Evolutionary conservation across 2,113 vertebrate genomes (phyloP).

Genomic region (Cathartes aura): DNA sequence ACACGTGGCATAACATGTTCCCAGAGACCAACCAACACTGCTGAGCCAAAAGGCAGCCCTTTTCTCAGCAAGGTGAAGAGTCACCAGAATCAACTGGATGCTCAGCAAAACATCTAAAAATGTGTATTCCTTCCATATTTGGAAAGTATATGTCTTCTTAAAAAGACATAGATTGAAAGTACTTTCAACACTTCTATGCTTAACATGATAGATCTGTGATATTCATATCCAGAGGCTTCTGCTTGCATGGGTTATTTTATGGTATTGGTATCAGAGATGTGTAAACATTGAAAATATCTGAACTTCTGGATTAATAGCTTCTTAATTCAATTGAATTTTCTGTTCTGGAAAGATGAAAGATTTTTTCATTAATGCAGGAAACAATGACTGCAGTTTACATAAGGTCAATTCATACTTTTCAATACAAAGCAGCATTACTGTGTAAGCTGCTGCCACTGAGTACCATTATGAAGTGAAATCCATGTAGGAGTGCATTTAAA

Average conservation of each 20-base stretch:
- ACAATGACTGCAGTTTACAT: conserved; percentile 43
- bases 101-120: background rate
- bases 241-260: background rate
- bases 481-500: conserved; percentile 13
- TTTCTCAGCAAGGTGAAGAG: background rate
- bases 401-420: conserved; percentile 59
- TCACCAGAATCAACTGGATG: background rate
- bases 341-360: conserved; percentile 38
- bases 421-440: conserved; percentile 29
- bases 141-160: background rate
- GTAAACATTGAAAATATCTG: background rate
- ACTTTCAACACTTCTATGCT: background rate
- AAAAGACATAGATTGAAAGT: background rate
- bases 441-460: conserved; percentile 10
- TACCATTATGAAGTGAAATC: conserved; percentile 18
- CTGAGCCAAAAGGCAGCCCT: background rate
- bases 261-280: conserved; percentile 7
- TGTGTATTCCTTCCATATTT: background rate
- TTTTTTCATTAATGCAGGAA: conserved; percentile 50
- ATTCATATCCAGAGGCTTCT: background rate
- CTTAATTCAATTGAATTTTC: conserved; percentile 29
- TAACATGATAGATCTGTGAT: background rate
- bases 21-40: background rate
- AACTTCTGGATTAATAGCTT: conserved; percentile 43
- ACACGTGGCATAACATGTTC: background rate